Percentiles rank a stretch among this genome's conserved stretches.
Conservation (phyloP, 2,113 vertebrate species). For the Notarius quadriscutis region DNA sequence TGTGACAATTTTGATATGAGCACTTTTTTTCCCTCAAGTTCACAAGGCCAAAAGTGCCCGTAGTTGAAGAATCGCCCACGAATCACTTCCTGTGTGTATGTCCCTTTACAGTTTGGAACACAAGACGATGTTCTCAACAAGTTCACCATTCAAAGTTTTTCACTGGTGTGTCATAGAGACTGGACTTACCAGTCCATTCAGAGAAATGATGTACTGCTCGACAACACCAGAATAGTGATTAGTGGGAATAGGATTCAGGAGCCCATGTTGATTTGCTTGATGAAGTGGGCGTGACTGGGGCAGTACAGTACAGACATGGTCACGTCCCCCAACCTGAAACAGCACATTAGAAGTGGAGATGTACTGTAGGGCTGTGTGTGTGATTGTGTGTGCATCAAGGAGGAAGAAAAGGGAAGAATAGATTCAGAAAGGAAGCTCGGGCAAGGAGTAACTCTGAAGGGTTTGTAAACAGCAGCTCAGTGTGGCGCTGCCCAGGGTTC, state of each 20-base stretch:
- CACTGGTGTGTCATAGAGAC: too few species aligned
- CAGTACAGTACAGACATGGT: not conserved
- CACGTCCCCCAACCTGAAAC: not conserved
- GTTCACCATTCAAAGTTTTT: too few species aligned
- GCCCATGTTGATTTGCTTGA: not conserved
- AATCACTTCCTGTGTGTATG: too few species aligned
- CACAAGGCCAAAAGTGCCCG: too few species aligned
- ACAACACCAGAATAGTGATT: not conserved
- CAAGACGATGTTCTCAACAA: too few species aligned
- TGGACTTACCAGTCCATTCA: too few species aligned
- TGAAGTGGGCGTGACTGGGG: not conserved
- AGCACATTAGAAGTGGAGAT: not conserved
- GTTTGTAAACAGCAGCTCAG: slow-evolving; percentile 48
- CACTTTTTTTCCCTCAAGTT: too few species aligned
- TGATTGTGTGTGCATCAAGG: not conserved
- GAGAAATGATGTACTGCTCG: not conserved
- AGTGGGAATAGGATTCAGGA: not conserved
- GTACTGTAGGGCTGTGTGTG: not conserved
- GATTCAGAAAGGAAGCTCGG: slow-evolving; percentile 19
- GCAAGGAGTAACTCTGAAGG: slow-evolving; percentile 43
- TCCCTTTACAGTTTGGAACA: too few species aligned
- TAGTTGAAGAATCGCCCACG: too few species aligned
- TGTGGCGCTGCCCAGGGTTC: slow-evolving; percentile 26
- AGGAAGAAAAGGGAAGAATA: slow-evolving; percentile 36
- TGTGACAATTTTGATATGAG: too few species aligned